Evolutionary conservation across 2,113 vertebrate genomes (phyloP).

Genomic region (Mastomys natalensis): DNA sequence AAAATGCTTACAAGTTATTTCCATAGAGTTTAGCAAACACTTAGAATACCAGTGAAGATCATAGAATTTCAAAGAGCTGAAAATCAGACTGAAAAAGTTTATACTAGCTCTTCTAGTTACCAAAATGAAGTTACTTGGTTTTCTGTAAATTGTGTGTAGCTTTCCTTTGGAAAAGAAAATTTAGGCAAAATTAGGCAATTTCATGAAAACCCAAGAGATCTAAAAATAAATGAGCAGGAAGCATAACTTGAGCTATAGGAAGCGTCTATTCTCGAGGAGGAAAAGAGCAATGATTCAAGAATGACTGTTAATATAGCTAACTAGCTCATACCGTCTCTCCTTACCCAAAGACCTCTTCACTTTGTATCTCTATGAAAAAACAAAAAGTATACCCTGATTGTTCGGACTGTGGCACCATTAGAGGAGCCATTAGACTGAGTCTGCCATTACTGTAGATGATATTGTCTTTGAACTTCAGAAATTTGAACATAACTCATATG

Average conservation of each 20-base stretch:
- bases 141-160: neutral
- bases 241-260: constrained; percentile 16
- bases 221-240: constrained; percentile 37
- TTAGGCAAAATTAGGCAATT: constrained; percentile 30
- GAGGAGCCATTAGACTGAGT: neutral
- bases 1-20: neutral
- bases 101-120: neutral
- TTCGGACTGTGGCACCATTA: neutral
- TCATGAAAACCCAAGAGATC: constrained; percentile 21
- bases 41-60: neutral
- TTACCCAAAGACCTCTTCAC: neutral
- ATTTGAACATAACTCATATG: neutral
- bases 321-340: neutral
- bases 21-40: neutral
- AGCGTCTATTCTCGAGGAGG: neutral
- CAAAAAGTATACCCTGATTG: neutral
- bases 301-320: neutral
- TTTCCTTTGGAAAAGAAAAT: constrained; percentile 19
- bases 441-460: rapidly evolving
- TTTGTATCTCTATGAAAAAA: neutral
- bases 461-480: neutral
- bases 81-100: neutral
- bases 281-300: neutral
- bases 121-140: neutral
- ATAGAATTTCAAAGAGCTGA: neutral